Base-by-base conservation (phyloP, 2,888 invertebrate species). In the Drosophila percnosoma region DNA sequence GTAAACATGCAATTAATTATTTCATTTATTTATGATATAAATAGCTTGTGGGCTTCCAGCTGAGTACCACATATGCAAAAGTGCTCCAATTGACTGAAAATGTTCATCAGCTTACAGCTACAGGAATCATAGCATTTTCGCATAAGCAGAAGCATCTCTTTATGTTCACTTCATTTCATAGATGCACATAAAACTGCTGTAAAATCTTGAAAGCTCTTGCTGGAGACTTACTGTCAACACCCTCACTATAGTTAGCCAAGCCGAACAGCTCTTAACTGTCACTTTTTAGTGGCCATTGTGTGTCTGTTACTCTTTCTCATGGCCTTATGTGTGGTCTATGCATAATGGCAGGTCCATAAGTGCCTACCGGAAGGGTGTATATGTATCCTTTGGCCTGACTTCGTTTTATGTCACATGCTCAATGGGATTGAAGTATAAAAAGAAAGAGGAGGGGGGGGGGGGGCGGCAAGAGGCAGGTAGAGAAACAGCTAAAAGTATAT, bases 241-340 rank as follows among this genome's bases (percentile, higher is more conserved):
- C 57, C 38, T 33, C 53, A 66, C 53, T 31, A 36, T 51, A 42
- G 63, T 76, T 77, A 54, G 45, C 48, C 65, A 58, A 31, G 61
- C 55, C 76, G 62, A 45, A 58, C 33, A 68, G 78, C 73, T 72
- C 88, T 82, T 85, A 79, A 75, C 83, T 74, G 83, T 73, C 86
- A 67, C 65, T 61, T 77, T 87, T 87, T 80, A 87, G 83, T 83
- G 61, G 73, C 80, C 73, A 82, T 77, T 87, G 76, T 84, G 76
- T 65, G 73, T 75, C 65, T 73, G 68, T 68, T 78, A 82, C 80
- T 85, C 89, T 84, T 82, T 84, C 87, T 68, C 68, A 88, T 80
- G 68, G 61, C 76, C 75, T 89, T 84, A 89, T 82, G 71, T 74
- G 71, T 64, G 55, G 59, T 71, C 68, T 77, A 58, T 67, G 60